Evolutionary conservation across 2,888 invertebrate genomes (phyloP), one percentile per base, ranked within the genome.

Genomic region (Calameuta filiformis): DNA sequence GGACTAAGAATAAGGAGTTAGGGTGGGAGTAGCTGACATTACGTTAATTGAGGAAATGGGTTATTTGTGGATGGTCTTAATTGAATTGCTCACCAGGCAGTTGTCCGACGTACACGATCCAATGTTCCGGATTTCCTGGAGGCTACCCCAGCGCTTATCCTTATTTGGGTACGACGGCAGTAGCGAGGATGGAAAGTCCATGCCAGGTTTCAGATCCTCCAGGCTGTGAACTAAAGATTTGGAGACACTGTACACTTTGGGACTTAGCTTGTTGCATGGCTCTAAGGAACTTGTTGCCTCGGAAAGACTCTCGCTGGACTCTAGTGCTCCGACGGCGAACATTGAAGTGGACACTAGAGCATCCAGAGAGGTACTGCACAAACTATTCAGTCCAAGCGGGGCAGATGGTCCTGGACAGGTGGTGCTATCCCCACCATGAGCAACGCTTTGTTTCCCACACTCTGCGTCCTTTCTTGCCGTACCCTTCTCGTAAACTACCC

Each of bases 191-290:
- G 83, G 81, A 78, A 85, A 90, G 83, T 84, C 87, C 77, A 83
- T 84, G 11, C 84, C 86, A 4, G 89, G 86, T 81, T 92, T 92
- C 12, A 92, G 81, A 81, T 92, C 90, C 81, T 92, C 92, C 79
- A 92, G 85, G 80, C 92, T 92, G 80, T 92, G 92, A 56, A 88
- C 89, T 56, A 90, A 75, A 0, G 89, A 89, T 79, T 89, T 89
- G 1, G 93, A 89, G 6, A 93, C 85, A n/a, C 93, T 93, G 87
- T 94, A 95, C 40, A 94, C 95, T 92, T 95, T 95, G 0, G 95
- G 94, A 86, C 95, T 95, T 30, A 95, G 91, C 87, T 95, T 95
- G 82, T 94, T 93, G 75, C 90, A 89, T 69, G 79, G 75, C n/a
- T 80, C 77, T 40, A 71, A 12, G n/a, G 78, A 76, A 23, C 56